Conservation (phyloP, 2,797 vertebrate genomes). For the Ctenosaura bakeri region DNA sequence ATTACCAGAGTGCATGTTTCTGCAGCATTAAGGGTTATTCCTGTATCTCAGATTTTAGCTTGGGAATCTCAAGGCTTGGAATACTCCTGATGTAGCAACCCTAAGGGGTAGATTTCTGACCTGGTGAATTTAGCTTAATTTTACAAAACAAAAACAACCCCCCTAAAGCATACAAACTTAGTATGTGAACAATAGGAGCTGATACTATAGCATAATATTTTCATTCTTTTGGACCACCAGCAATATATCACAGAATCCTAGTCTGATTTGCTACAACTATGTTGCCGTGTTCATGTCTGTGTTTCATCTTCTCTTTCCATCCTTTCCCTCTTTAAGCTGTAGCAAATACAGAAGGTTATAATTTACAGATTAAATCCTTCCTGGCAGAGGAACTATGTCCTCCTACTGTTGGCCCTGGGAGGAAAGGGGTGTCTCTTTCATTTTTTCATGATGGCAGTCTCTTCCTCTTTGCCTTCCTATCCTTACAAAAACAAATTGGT, state of each 20-base stretch:
- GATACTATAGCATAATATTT: background rate
- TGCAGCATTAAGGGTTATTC: no score
- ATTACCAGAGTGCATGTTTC: no score
- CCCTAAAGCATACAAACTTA: background rate
- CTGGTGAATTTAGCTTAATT: background rate
- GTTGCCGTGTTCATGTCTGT: constrained; percentile 45
- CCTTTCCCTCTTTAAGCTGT: constrained; percentile 21
- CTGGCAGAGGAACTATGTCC: constrained; percentile 31
- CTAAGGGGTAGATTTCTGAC: background rate
- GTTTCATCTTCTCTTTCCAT: constrained; percentile 59
- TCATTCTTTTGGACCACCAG: background rate
- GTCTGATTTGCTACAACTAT: constrained; percentile 58
- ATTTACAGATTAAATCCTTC: constrained; percentile 54
- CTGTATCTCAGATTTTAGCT: no score
- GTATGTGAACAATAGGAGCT: background rate
- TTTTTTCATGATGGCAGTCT: background rate
- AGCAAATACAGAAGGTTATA: constrained; percentile 53
- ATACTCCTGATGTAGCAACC: no score
- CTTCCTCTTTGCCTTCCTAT: background rate
- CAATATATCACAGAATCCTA: constrained; percentile 13
- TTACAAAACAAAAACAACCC: background rate
- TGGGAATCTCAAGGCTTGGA: no score
- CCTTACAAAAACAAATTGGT: background rate
- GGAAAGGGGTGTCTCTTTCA: background rate
- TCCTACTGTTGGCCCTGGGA: background rate